Base-by-base conservation (phyloP, 2,113 vertebrate genomes). In the Garra rufa region DNA sequence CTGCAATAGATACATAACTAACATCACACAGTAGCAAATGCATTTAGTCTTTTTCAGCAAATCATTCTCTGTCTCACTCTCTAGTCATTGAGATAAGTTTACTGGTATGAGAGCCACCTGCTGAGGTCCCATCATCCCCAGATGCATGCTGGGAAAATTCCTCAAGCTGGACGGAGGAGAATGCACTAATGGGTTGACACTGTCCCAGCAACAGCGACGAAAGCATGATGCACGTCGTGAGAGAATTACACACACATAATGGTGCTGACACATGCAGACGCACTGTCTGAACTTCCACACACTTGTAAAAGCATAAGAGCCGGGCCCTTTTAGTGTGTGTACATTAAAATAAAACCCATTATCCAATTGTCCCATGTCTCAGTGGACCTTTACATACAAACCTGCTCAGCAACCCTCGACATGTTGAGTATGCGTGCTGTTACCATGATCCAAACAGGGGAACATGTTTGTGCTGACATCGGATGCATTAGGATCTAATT, bases 131-230 rank as follows among this genome's bases (percentile, higher is more conserved):
- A 85, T 88, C 84, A 88, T 80, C 46, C 78, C 70, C 69, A 55
- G 84, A 73, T 46, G 15, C 76, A 85, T 85, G 82, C 81, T 83
- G 75, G 55, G 86, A 83, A 88, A 88, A 83, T 82, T 74, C 61
- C 55, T 43, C 28, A 67, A 80, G 59, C 14, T 21, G 79, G 26
- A 71, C 15, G 6, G 43, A 63, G 11, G 14, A 34, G 61, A 65
- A 70, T 70, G 46, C 28, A 61, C 44, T 85, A 87, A 87, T 87
- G 83, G 86, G 73, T 13, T 21, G 21, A 79, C 75, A 70, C 70
- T 46, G 78, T 83, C 65, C 26, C 74, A 41, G 46, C 65, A 10
- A 8, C 63, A 17, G 55, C 1, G 17, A 83, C 10, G 30, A 57
- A 43, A 41, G 50, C 34, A 41, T 43, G 59, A 74, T 46, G 46